A percentile compares a stretch with the other conserved stretches of the same genome.
These are phyloP conservation scores for Cinara cedri DNA, from an alignment of 2,888 invertebrate species.

Conservation along the genomic window DNA sequence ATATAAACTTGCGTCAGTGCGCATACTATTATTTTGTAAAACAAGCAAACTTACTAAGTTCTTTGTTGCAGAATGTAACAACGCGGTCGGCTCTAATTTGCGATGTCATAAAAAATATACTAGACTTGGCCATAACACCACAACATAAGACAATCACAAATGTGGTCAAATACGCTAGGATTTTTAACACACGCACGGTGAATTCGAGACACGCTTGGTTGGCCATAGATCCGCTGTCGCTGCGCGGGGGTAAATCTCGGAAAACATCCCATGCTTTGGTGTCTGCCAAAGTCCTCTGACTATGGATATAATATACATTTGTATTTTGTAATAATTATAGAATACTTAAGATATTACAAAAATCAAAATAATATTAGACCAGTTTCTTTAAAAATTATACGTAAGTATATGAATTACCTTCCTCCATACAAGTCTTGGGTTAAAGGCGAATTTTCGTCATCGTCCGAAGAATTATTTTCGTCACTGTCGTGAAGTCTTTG, in stretches of 20 bases:
- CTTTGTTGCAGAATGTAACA: constrained; percentile 82
- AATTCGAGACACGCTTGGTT: constrained; percentile 85
- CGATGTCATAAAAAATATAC: constrained; percentile 89
- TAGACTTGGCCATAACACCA: constrained; percentile 87
- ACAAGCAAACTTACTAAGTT: constrained; percentile 70
- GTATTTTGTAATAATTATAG: background rate
- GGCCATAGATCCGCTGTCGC: constrained; percentile 87
- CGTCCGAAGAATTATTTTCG: constrained; percentile 81
- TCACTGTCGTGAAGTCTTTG: constrained; percentile 60
- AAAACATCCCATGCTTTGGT: constrained; percentile 98
- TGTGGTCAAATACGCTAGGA: constrained; percentile 82
- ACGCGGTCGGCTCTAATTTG: constrained; percentile 78
- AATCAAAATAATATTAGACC: too few species aligned
- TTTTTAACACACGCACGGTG: constrained; percentile 82
- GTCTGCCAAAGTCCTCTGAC: constrained; percentile 82
- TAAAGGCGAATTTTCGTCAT: constrained; percentile 86
- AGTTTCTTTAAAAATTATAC: background rate
- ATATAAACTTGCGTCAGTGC: too few species aligned
- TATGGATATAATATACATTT: constrained; percentile 64
- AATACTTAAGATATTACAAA: background rate
- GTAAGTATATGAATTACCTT: constrained; percentile 71
- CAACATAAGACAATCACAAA: constrained; percentile 83
- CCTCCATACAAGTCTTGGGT: constrained; percentile 88
- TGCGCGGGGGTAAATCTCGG: constrained; percentile 86
- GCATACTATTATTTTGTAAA: background rate